Evolutionary conservation across 2,888 invertebrate genomes (phyloP), one percentile per base, ranked within the genome.

Genomic region (Cephalotes varians): DNA sequence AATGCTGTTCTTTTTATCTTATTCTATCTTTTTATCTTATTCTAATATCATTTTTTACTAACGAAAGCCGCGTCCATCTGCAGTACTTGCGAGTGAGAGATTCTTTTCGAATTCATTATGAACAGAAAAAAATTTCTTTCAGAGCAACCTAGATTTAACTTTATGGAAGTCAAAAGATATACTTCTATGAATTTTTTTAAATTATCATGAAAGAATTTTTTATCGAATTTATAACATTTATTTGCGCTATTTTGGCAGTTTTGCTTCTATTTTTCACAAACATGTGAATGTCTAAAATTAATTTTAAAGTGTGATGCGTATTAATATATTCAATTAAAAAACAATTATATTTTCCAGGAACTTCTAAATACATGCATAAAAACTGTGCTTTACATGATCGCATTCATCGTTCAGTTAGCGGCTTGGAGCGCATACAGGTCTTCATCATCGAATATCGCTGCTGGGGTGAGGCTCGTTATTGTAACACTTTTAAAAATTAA

Each of bases 321-420:
- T n/a, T n/a, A n/a, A n/a, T n/a, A n/a, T n/a, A n/a, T 18, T 73
- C 21, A 44, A 77, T 40, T 40, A 54, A 44, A 56, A 69, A 67
- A 31, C 37, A 25, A 67, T 56, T 25, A 9, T 28, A 18, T 82
- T 81, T 96, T 96, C 88, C 95, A 98, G 98, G 98, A 98, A 95
- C 95, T 98, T 90, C 95, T 98, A 84, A 97, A 98, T 93, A 97
- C 97, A 15, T 96, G 95, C 49, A 95, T 97, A 86, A 96, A 96
- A 90, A 95, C 97, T 0, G 92, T 97, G 28, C 95, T 97, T 87
- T 98, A 98, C 94, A 95, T 97, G 89, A 97, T 98, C 87, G 98
- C 97, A 1, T 98, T 98, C 95, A 97, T 98, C 89, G 96, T 97
- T 34, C 97, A 98, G 93, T 95, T 98, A 89, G 96, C 97, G 0